Evolutionary conservation across 2,888 invertebrate species (phyloP).

Genomic region (Palloptera scutellata): DNA sequence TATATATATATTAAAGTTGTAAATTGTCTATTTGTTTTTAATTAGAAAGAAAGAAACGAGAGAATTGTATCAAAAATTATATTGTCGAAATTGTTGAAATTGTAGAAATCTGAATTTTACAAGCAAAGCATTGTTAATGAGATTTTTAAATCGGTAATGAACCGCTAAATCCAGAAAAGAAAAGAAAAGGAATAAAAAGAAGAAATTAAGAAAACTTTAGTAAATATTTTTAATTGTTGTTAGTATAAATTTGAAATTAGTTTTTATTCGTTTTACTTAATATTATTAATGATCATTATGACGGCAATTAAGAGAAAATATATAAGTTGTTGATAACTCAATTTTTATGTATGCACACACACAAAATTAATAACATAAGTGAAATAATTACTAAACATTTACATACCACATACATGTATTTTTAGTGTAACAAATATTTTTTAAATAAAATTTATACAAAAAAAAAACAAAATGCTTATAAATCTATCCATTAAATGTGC

Average conservation of each 20-base stretch:
- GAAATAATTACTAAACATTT: no score
- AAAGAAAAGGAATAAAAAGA: no score
- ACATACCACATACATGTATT: no score
- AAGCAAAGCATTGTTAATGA: no score
- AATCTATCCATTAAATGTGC: no score
- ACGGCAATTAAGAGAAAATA: background rate
- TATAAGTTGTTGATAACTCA: conserved; percentile 22
- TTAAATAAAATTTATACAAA: no score
- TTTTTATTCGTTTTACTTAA: background rate
- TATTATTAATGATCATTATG: background rate
- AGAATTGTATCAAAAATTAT: no score
- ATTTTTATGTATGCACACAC: conserved; percentile 24
- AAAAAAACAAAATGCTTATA: no score
- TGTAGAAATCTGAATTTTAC: no score
- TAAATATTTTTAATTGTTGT: background rate
- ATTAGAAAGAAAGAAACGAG: background rate
- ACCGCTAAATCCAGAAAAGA: conserved; percentile 18
- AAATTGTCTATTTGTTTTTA: background rate
- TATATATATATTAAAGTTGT: background rate
- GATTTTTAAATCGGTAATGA: conserved; percentile 4
- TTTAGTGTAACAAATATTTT: no score
- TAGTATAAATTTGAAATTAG: conserved; percentile 6
- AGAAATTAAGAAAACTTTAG: no score
- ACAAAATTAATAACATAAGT: background rate
- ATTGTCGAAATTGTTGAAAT: background rate